Evolutionary conservation across 2,797 vertebrate genomes (phyloP).

Genomic region (Galago senegalensis): DNA sequence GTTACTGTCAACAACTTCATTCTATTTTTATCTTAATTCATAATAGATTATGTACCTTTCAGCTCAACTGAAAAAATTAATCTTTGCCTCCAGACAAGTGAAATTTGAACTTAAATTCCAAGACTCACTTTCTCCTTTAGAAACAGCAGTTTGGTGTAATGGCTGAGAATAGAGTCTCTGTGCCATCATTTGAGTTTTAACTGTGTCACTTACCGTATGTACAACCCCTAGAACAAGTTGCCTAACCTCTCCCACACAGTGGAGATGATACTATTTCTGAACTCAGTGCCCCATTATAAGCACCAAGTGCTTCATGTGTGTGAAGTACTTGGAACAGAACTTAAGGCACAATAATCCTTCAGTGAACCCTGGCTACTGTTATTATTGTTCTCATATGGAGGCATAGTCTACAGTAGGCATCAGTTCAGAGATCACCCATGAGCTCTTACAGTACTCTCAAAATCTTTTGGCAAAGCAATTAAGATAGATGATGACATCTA

Average conservation of each 20-base stretch:
- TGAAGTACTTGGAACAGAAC: neutral
- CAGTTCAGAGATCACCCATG: neutral
- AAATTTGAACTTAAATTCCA: conserved; percentile 19
- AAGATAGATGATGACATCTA: neutral
- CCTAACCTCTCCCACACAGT: neutral
- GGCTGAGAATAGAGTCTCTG: neutral
- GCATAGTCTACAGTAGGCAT: neutral
- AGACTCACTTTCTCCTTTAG: neutral
- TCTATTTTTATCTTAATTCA: conserved; percentile 27
- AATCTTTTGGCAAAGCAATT: neutral
- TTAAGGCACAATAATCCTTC: neutral
- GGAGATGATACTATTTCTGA: neutral
- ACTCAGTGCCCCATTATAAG: neutral
- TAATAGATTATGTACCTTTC: neutral
- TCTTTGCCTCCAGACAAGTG: neutral
- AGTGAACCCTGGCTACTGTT: neutral
- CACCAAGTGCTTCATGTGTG: neutral
- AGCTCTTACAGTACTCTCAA: neutral
- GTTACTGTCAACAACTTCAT: neutral
- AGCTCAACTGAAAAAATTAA: neutral
- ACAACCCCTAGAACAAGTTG: neutral
- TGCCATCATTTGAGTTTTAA: neutral
- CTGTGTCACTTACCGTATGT: neutral
- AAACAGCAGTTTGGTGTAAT: neutral
- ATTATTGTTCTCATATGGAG: neutral